Conservation (phyloP, 2,888 invertebrate species). For the Saturnia pavonia region DNA sequence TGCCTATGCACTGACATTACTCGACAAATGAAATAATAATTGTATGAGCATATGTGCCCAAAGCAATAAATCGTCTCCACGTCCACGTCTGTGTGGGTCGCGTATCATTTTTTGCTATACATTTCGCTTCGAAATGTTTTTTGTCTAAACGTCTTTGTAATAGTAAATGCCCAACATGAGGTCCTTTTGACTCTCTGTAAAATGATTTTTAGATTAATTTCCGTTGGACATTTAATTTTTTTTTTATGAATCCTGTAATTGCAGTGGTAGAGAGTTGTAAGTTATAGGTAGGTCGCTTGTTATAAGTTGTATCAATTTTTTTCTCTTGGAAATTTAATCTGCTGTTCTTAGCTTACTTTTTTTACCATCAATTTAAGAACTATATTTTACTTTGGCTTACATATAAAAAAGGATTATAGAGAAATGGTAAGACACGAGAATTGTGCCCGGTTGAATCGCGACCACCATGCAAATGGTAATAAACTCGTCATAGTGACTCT, state of each 20-base stretch:
- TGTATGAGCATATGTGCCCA: constrained; percentile 25
- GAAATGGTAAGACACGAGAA: no score
- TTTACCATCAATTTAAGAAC: no score
- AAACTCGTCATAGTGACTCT: no score
- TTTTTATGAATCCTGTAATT: background rate
- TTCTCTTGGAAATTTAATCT: no score
- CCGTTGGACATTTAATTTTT: background rate
- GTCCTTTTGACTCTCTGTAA: background rate
- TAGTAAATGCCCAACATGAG: background rate
- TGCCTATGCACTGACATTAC: background rate
- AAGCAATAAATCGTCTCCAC: constrained; percentile 10
- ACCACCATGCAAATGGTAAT: no score
- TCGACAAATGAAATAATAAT: constrained; percentile 18
- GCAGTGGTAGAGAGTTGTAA: background rate
- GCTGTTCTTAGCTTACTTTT: no score
- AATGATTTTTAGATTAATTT: background rate
- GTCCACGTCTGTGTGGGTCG: background rate
- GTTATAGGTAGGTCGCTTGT: background rate
- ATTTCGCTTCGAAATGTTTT: constrained; percentile 21
- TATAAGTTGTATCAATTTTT: no score
- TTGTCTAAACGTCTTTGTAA: constrained; percentile 24
- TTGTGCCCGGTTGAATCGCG: no score
- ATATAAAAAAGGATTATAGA: no score
- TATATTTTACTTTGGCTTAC: no score
- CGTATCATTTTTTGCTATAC: constrained; percentile 28